Percentiles rank a stretch among this genome's conserved stretches.
These are phyloP conservation scores for Hephaestus fuliginosus DNA, from an alignment of 2,797 vertebrate genomes.

Conservation along the genomic window DNA sequence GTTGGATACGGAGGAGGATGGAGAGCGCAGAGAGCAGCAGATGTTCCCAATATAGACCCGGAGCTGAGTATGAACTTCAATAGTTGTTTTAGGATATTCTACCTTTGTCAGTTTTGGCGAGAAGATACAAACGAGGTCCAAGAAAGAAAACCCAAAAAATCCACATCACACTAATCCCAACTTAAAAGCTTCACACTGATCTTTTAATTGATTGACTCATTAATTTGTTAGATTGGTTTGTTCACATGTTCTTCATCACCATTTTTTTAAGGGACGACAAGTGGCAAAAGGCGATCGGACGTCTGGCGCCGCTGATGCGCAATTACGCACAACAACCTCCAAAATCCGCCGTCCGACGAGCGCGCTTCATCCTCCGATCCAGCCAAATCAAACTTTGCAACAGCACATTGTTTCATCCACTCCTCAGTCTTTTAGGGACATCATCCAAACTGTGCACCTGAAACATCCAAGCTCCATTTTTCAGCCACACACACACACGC, in stretches of 20 bases:
- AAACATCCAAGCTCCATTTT: conserved; percentile 26
- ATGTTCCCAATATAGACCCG: background rate
- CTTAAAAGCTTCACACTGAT: background rate
- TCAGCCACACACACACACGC: background rate
- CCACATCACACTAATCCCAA: background rate
- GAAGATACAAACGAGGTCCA: background rate
- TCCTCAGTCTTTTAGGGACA: background rate
- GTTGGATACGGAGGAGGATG: background rate
- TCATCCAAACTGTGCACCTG: background rate
- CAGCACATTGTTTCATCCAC: background rate
- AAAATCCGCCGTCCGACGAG: background rate
- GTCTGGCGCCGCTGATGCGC: conserved; percentile 31
- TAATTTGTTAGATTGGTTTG: background rate
- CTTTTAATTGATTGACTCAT: background rate
- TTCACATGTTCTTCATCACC: no score
- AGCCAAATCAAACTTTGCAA: conserved; percentile 46
- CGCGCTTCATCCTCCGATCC: background rate
- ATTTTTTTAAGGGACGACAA: conserved; percentile 2
- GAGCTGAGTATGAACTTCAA: conserved; percentile 3
- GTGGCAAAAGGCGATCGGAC: conserved; percentile 2
- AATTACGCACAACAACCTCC: conserved; percentile 57
- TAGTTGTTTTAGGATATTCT: background rate
- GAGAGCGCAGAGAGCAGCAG: conserved; percentile 4
- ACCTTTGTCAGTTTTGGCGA: background rate
- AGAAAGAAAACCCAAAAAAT: background rate